Evolutionary conservation across 2,797 vertebrate species (phyloP).

Genomic region (Heliangelus exortis): DNA sequence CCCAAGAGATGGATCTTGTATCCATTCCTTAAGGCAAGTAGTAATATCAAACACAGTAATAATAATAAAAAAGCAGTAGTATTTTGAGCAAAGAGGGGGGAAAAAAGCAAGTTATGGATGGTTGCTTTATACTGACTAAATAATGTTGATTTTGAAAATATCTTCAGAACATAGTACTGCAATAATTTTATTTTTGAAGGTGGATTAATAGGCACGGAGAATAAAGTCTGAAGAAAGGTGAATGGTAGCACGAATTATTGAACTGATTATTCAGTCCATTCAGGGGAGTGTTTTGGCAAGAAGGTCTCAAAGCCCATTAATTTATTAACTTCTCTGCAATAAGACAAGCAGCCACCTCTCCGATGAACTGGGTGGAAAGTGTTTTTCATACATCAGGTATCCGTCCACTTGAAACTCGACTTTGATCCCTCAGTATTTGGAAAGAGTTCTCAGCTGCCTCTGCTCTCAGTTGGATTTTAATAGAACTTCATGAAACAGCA

Average conservation of each 20-base stretch:
- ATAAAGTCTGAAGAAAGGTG: neutral
- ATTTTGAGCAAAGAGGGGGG: neutral
- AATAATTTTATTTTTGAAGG: slow-evolving; percentile 9
- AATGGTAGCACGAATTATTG: neutral
- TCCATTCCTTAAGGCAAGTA: slow-evolving; percentile 47
- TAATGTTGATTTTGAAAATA: neutral
- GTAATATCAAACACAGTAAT: slow-evolving; percentile 38
- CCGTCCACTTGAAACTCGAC: neutral
- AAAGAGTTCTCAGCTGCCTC: neutral
- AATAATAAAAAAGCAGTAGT: slow-evolving; percentile 21
- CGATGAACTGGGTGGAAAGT: neutral
- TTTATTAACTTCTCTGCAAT: slow-evolving; percentile 13
- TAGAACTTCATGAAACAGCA: slow-evolving; percentile 1
- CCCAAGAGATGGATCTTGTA: slow-evolving; percentile 54
- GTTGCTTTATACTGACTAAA: slow-evolving; percentile 9
- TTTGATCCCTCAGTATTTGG: neutral
- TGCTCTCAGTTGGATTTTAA: slow-evolving; percentile 37
- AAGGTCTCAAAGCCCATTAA: neutral
- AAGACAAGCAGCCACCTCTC: neutral
- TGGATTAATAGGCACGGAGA: neutral
- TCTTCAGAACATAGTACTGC: neutral
- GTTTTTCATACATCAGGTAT: neutral
- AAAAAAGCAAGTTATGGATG: neutral
- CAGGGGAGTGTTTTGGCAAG: neutral
- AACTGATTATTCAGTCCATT: neutral